Base-by-base conservation (phyloP, 2,888 invertebrate genomes). In the Eretmocerus hayati region DNA sequence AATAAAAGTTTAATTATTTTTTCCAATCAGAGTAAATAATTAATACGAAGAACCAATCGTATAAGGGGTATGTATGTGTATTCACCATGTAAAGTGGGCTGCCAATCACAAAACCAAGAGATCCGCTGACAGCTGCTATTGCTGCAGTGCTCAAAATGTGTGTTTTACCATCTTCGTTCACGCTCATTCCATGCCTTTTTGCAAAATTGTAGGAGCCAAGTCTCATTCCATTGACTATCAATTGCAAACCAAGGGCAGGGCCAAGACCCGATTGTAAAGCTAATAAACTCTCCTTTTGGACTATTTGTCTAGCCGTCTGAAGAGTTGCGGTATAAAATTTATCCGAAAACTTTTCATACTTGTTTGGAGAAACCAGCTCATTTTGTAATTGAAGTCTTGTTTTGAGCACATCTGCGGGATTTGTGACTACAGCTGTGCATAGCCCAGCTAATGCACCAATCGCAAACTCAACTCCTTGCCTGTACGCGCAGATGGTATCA, bases 371-470 rank as follows among this genome's bases (percentile, higher is more conserved):
- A 51, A 79, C 79, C 21, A 93, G 67, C 72, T 93, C 89, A 0
- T 89, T 89, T 66, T 94, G 93, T 16, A 94, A 75, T 66, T 94
- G 93, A 62, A 93, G 80, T 18, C 93, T 77, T 1, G 88, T 91
- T 72, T 94, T 94, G 13, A 91, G 72, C 3, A 92, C 91, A 65
- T 93, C 93, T 58, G 91, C 78, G 0, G 93, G 93, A 69, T 93
- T 93, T 1, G 91, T 90, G 63, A 91, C 86, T 32, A 88, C 62
- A 4, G 88, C 87, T 0, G 92, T 91, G 26, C 87, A 84, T 65
- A 86, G 83, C 0, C 90, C 89, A 0, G 87, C 85, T 2, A 78
- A 59, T 0, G 84, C 92, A 20, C 89, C 93, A 62, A 88, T 76
- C 2, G 79, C 71, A 70, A 90, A 83, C 64, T 91, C 90, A 65